Evolutionary conservation across 2,888 invertebrate genomes (phyloP), one percentile per base, ranked within the genome.

Genomic region (Amorpha juglandis): DNA sequence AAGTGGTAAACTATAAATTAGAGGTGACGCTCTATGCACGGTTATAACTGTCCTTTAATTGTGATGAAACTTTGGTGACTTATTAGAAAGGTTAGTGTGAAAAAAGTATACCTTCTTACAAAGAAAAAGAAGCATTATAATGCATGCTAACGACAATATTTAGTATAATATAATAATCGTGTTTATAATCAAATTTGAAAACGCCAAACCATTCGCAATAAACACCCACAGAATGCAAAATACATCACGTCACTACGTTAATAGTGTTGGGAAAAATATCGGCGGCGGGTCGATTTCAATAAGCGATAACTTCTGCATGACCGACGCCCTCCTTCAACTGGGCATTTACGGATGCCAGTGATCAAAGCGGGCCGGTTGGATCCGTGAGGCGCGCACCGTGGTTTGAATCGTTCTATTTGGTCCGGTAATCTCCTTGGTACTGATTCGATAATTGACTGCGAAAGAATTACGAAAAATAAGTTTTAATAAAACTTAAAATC

Each of bases 301-400:
- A 88, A 84, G 83, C 86, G 88, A 90, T 89, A 88, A 87, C 82
- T 89, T 89, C 86, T 80, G 84, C 89, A 85, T 85, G 87, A 83
- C 77, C 77, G 78, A 72, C 71, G 73, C 74, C 67, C 71, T 78
- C 73, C 78, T 80, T 79, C 73, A 71, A 71, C 70, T 70, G 76
- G 74, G 76, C 76, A 73, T 76, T 82, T 78, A 79, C 78, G 83
- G 82, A 78, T 75, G 75, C 72, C 75, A 71, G 71, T 76, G 79
- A 80, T 83, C 82, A 81, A 82, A 81, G 80, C 71, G 48, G 55
- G 66, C 47, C 45, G 33, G n/a, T 16, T 27, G 19, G 27, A 47
- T 19, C 38, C 16, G 45, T 47, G 64, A 50, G 50, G 51, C 14
- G 63, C 51, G 38, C 50, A 38, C 16, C 47, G 47, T 42, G 63